These are phyloP conservation scores for Danaus melanippus DNA, from an alignment of 1,140 invertebrate species.

Conservation along the genomic window DNA sequence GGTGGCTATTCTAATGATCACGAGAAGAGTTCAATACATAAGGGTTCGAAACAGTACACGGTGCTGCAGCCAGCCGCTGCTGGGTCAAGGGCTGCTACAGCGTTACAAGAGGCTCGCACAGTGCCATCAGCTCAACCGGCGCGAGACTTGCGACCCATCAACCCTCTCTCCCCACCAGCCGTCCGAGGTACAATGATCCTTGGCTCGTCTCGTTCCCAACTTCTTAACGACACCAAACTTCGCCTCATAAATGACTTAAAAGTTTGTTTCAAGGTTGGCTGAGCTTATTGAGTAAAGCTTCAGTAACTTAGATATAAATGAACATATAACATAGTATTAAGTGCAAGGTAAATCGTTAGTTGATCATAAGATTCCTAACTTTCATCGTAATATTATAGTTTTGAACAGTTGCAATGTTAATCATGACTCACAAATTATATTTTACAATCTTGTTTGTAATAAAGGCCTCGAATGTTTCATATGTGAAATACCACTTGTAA, in stretches of 20 bases:
- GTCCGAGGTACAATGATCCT: conserved; percentile 75
- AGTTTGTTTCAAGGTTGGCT: conserved; percentile 63
- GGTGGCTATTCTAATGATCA: conserved; percentile 59
- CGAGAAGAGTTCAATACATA: conserved; percentile 44
- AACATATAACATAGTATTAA: not conserved
- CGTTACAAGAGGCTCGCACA: conserved; percentile 82
- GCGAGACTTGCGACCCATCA: conserved; percentile 63
- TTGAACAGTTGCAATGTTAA: too few relatives aligned
- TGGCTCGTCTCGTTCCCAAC: conserved; percentile 44
- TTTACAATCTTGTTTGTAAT: too few relatives aligned
- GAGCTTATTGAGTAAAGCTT: too few relatives aligned
- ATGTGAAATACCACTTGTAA: too few relatives aligned
- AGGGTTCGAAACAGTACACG: conserved; percentile 80
- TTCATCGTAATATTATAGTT: conserved; percentile 1
- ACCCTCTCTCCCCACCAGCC: conserved; percentile 81
- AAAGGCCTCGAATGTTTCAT: too few relatives aligned
- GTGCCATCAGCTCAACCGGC: conserved; percentile 72
- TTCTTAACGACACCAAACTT: conserved; percentile 61
- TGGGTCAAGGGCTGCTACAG: conserved; percentile 82
- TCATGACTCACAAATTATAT: too few relatives aligned
- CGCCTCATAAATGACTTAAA: conserved; percentile 44
- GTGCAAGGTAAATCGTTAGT: too few relatives aligned
- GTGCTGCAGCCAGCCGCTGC: conserved; percentile 85
- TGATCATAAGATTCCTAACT: too few relatives aligned
- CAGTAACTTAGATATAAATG: too few relatives aligned